Conservation (phyloP, 2,888 invertebrate species). For the Gibbula magus region DNA sequence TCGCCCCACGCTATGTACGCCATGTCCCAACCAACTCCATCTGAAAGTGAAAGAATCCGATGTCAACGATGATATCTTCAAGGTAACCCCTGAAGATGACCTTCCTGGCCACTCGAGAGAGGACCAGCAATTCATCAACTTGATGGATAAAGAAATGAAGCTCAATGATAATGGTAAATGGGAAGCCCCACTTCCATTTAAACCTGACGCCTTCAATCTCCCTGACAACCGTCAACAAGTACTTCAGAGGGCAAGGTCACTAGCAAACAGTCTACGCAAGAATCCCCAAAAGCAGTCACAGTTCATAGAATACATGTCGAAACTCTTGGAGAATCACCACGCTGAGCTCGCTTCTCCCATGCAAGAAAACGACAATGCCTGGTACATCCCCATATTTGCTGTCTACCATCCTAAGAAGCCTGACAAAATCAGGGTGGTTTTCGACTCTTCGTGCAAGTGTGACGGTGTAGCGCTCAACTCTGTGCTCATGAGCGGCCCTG, state of each 20-base stretch:
- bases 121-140: conserved; percentile 33
- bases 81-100: conserved; percentile 32
- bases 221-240: conserved; percentile 37
- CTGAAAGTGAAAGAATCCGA: not conserved
- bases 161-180: conserved; percentile 26
- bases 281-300: conserved; percentile 20
- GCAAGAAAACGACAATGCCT: conserved; percentile 11
- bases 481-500: conserved; percentile 35
- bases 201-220: not conserved
- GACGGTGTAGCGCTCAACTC: conserved; percentile 35
- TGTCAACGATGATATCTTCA: conserved; percentile 12
- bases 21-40: conserved; percentile 26
- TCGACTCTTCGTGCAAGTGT: conserved; percentile 39
- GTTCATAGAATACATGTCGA: conserved; percentile 30
- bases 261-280: conserved; percentile 26
- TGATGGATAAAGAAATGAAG: conserved; percentile 30
- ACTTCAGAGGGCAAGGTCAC: conserved; percentile 22
- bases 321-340: conserved; percentile 30
- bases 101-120: conserved; percentile 33
- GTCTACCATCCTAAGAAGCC: conserved; percentile 43
- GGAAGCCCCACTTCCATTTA: conserved; percentile 37
- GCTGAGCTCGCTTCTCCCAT: conserved; percentile 42
- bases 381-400: conserved; percentile 43
- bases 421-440: conserved; percentile 33
- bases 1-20: not conserved